Conservation (phyloP, 2,113 vertebrate species). For the Xerus inauris region DNA sequence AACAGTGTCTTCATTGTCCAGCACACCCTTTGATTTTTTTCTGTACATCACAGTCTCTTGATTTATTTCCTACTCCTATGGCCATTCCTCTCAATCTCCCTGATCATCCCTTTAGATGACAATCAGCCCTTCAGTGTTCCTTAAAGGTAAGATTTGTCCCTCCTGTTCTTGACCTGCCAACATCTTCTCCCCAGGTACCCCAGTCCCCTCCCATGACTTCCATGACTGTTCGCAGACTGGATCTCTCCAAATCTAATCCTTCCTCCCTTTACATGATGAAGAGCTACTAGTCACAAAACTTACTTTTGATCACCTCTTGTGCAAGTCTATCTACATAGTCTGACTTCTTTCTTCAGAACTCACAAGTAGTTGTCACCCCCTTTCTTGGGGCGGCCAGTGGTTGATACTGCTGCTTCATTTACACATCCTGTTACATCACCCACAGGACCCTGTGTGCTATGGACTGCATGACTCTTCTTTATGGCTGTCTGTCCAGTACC, state of each 20-base stretch:
- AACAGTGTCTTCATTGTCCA: neutral
- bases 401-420: neutral
- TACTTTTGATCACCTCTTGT: neutral
- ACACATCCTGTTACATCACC: neutral
- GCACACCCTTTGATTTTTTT: neutral
- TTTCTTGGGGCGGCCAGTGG: neutral
- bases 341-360: neutral
- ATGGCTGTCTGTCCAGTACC: neutral
- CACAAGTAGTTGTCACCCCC: neutral
- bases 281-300: neutral
- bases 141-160: neutral
- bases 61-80: neutral
- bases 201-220: rapidly evolving
- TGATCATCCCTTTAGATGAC: neutral
- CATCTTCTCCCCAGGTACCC: neutral
- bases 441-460: neutral
- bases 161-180: neutral
- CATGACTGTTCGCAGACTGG: neutral
- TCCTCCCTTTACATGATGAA: neutral
- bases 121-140: neutral
- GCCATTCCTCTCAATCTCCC: neutral
- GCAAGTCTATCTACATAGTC: neutral
- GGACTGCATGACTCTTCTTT: neutral
- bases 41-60: neutral
- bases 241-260: neutral